A percentile compares a stretch with the other conserved stretches of the same genome.
These are phyloP conservation scores for Garra rufa DNA, from an alignment of 2,113 vertebrate species.

Conservation along the genomic window DNA sequence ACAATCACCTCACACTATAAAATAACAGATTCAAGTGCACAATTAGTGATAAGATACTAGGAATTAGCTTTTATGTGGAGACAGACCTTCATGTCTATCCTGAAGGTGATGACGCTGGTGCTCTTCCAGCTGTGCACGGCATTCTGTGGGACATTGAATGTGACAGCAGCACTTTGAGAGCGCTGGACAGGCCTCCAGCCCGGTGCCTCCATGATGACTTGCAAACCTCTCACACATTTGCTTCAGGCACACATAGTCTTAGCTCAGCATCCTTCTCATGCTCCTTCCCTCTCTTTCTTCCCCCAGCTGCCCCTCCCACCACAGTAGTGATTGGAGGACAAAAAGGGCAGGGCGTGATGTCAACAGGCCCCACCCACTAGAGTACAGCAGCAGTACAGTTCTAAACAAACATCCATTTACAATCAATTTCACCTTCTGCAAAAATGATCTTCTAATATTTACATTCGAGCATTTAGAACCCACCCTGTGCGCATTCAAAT, in stretches of 20 bases:
- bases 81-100: constrained; percentile 61
- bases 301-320: constrained; percentile 9
- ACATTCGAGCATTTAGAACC: not conserved
- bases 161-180: constrained; percentile 1
- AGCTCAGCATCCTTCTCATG: constrained; percentile 13
- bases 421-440: not conserved
- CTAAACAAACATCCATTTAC: not conserved
- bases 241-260: constrained; percentile 8
- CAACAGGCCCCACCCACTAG: not conserved
- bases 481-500: not conserved
- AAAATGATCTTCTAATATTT: not conserved
- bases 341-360: constrained; percentile 22
- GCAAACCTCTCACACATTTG: constrained; percentile 3
- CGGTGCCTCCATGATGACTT: constrained; percentile 36
- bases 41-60: not conserved
- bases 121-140: constrained; percentile 47
- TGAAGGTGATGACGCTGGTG: constrained; percentile 55
- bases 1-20: not conserved
- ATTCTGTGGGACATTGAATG: constrained; percentile 8
- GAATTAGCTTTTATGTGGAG: not conserved
- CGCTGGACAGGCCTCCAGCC: not conserved
- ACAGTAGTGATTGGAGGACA: constrained; percentile 20
- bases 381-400: constrained; percentile 6
- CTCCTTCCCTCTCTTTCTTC: constrained; percentile 23
- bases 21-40: not conserved